Evolutionary conservation across 2,113 vertebrate genomes (phyloP), one percentile per base, ranked within the genome.

Genomic region (Myocastor coypus): DNA sequence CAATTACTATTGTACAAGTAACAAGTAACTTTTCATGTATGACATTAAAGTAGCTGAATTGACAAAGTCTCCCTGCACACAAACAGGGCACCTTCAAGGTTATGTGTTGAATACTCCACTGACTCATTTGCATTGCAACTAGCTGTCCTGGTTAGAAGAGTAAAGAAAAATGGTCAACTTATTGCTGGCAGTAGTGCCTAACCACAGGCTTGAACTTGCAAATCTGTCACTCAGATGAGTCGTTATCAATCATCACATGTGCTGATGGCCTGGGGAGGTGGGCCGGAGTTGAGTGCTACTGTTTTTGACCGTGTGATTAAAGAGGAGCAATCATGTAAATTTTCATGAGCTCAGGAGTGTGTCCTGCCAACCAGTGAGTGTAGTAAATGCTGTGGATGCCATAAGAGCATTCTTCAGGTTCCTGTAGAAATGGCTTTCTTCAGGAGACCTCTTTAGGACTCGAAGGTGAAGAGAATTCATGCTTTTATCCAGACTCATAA

Each of bases 381-480:
- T 78, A 81, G 78, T 57, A 59, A 87, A 73, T 63, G 32, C 46
- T 86, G 87, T 87, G 71, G 83, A 64, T 69, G 42, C 19, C 63
- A 26, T 83, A 42, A 69, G 37, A 93, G 84, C 81, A 89, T 13
- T n/a, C 37, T 68, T 92, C 57, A 16, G 30, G 59, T 94, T 77
- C 75, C 66, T 64, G 71, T n/a, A 90, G 87, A 52, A 75, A 94
- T 10, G 50, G 24, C 64, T 93, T 95, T 94, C 87, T 91, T 46
- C 5, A n/a, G 28, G 30, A 11, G 24, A 46, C 52, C 3, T 2
- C 12, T 75, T 61, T 37, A 92, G 80, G 30, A 89, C 40, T 92
- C 59, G 63, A 83, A 92, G 50, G 37, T 69, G 40, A 93, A 84
- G 3, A 9, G 17, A 28, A 69, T 84, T 83, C 78, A 89, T 89